A percentile compares a stretch with the other conserved stretches of the same genome.
These are phyloP conservation scores for Origma solitaria DNA, from an alignment of 2,113 vertebrate genomes.

Conservation along the genomic window DNA sequence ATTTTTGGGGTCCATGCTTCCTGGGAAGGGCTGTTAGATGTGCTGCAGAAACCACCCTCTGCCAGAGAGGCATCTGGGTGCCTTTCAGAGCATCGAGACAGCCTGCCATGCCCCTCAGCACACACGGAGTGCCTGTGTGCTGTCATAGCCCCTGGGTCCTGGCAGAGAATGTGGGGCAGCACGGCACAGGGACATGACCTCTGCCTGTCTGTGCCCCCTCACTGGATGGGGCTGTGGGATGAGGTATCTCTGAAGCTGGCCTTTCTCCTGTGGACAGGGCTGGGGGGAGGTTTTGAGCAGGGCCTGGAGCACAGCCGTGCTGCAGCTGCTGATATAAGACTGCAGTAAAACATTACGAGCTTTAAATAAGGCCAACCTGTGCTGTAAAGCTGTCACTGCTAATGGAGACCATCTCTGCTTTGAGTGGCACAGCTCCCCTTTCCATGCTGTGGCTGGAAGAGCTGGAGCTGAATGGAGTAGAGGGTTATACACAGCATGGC, in stretches of 20 bases:
- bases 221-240: not conserved
- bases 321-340: not conserved
- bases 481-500: not conserved
- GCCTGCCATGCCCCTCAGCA: rapidly evolving
- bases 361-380: not conserved
- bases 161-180: not conserved
- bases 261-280: not conserved
- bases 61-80: not conserved
- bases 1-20: not conserved
- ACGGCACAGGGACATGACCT: not conserved
- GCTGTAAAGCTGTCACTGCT: conserved; percentile 22
- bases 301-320: not conserved
- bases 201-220: not conserved
- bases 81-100: not conserved
- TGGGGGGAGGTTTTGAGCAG: not conserved
- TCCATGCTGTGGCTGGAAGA: not conserved
- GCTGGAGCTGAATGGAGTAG: not conserved
- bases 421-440: not conserved
- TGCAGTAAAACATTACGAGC: not conserved
- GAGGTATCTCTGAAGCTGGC: not conserved
- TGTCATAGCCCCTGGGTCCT: not conserved
- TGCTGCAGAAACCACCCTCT: not conserved
- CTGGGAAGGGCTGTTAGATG: not conserved
- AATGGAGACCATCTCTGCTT: not conserved
- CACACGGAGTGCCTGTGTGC: rapidly evolving